phyloP scores from a whole-genome alignment of 2,888 invertebrate species.

The Odontocerum albicorne region DNA sequence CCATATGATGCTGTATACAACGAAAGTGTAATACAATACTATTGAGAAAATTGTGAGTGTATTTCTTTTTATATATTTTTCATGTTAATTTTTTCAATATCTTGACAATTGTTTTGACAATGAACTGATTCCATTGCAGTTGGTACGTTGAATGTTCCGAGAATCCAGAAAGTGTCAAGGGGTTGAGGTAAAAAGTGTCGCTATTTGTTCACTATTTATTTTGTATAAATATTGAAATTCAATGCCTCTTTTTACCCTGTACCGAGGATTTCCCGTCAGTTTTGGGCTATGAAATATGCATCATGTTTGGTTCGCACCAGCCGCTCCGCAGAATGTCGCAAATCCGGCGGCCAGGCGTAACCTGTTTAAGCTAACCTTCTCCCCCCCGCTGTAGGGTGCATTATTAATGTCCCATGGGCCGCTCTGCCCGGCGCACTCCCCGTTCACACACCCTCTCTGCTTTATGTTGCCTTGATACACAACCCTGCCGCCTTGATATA shows the following conservation, averaged over 20 bases:
- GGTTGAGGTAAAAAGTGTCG: neutral
- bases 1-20: no score
- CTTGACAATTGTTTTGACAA: no score
- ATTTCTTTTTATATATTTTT: no score
- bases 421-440: neutral
- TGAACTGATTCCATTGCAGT: no score
- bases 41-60: no score
- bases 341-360: slow-evolving; percentile 33
- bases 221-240: no score
- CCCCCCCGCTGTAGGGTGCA: slow-evolving; percentile 29
- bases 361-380: slow-evolving; percentile 28
- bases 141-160: no score
- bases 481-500: neutral
- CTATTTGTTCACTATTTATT: neutral
- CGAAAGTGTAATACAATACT: no score
- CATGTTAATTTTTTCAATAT: no score
- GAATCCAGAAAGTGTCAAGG: no score
- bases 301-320: slow-evolving; percentile 1
- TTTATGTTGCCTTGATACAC: neutral
- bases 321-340: slow-evolving; percentile 25
- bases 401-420: slow-evolving; percentile 34
- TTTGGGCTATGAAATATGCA: neutral
- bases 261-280: neutral
- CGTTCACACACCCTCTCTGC: neutral
- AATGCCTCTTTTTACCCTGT: no score